Percentiles rank a stretch among this genome's conserved stretches.
These are phyloP conservation scores for Vireo altiloquus DNA, from an alignment of 2,113 vertebrate species.

Conservation along the genomic window DNA sequence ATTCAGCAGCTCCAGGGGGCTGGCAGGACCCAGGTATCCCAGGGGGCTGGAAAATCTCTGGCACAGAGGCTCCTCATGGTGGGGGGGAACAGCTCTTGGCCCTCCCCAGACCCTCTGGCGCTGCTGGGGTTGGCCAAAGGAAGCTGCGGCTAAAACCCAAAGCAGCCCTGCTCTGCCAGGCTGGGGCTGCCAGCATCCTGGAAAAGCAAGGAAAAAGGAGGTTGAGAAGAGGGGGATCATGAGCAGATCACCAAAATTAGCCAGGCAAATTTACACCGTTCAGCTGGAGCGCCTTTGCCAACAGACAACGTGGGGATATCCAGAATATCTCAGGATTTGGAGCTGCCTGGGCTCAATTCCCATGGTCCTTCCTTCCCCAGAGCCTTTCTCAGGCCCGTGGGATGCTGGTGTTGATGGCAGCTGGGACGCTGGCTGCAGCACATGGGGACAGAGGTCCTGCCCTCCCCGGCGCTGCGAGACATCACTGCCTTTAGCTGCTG, in stretches of 20 bases:
- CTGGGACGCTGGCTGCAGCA: neutral
- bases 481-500: neutral
- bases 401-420: neutral
- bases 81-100: neutral
- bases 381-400: neutral
- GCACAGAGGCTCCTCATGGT: accelerated
- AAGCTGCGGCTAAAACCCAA: neutral
- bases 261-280: neutral
- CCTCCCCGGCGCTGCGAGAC: neutral
- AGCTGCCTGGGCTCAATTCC: neutral
- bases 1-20: neutral
- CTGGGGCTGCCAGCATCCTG: neutral
- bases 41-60: neutral
- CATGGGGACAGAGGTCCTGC: neutral
- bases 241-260: neutral
- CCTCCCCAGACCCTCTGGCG: accelerated
- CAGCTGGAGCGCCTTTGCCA: neutral
- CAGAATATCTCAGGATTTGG: neutral
- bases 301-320: accelerated
- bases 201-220: neutral
- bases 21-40: neutral
- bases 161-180: neutral
- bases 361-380: neutral
- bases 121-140: neutral
- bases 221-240: neutral